Conservation (phyloP, 2,113 vertebrate species). For the Erythrolamprus reginae region DNA sequence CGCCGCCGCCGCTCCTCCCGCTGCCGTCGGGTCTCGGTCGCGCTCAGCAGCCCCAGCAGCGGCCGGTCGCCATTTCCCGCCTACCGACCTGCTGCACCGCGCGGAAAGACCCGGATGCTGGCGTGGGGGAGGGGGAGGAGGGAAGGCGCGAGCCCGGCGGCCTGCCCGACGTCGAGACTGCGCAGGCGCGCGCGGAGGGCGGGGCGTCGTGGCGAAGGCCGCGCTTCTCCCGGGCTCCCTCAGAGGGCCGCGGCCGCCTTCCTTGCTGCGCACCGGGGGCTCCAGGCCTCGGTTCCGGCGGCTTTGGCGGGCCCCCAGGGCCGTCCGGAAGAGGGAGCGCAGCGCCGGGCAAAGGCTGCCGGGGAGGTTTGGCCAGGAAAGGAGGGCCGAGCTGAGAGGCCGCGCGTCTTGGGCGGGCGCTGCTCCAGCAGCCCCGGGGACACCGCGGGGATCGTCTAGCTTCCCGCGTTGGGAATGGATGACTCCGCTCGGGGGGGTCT, state of each 20-base stretch:
- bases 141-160: conserved; percentile 22
- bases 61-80: conserved; percentile 96
- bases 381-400: not conserved
- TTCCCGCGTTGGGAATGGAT: not conserved
- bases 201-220: not conserved
- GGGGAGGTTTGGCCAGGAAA: too few species aligned
- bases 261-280: too few species aligned
- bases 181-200: not conserved
- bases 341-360: too few species aligned
- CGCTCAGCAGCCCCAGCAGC: conserved; percentile 68
- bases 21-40: conserved; percentile 1
- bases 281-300: too few species aligned
- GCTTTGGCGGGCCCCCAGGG: too few species aligned
- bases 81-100: conserved; percentile 81
- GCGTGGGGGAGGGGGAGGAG: too few species aligned
- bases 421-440: not conserved
- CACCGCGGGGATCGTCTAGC: too few species aligned
- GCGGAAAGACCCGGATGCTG: conserved; percentile 85
- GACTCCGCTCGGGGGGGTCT: not conserved
- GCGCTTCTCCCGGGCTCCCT: too few species aligned
- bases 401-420: too few species aligned
- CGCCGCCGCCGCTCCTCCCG: not conserved
- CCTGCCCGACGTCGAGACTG: not conserved
- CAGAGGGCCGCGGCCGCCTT: too few species aligned
- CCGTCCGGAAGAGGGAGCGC: too few species aligned